A percentile compares a stretch with the other conserved stretches of the same genome.
phyloP scores from a whole-genome alignment of 2,113 vertebrate genomes.

The Oreotrochilus melanogaster region DNA sequence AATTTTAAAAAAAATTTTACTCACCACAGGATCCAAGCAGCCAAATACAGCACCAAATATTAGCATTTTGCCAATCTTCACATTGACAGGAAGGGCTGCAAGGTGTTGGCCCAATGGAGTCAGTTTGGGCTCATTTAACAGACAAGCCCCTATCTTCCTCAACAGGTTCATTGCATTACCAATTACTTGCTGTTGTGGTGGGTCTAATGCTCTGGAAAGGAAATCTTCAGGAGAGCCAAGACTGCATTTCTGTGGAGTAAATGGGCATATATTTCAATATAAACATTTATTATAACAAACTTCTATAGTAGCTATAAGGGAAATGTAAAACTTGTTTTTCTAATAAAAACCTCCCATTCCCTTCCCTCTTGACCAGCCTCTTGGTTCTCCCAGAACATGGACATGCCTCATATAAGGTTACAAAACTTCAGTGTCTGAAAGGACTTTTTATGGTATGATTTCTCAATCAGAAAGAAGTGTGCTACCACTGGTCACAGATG shows the following conservation, averaged over 20 bases:
- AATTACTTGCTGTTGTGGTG: slow-evolving; percentile 93
- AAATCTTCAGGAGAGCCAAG: slow-evolving; percentile 96
- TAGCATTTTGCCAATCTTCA: slow-evolving; percentile 99
- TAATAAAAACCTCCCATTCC: background rate
- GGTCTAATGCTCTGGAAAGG: slow-evolving; percentile 89
- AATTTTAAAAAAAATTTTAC: slow-evolving; percentile 30
- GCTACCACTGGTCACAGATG: background rate
- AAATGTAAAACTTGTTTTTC: background rate
- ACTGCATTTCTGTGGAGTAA: slow-evolving; percentile 87
- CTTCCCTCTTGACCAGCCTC: background rate
- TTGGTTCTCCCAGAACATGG: background rate
- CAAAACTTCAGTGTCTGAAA: background rate
- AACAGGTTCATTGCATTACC: slow-evolving; percentile 92
- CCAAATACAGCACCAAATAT: slow-evolving; percentile 96
- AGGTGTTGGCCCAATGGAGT: slow-evolving; percentile 96
- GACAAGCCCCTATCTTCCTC: slow-evolving; percentile 92
- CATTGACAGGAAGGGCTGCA: slow-evolving; percentile 93
- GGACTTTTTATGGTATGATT: background rate
- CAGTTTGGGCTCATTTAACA: slow-evolving; percentile 81
- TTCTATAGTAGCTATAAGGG: background rate
- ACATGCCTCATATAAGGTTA: background rate
- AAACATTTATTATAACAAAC: too few relatives aligned
- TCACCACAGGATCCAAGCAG: slow-evolving; percentile 93
- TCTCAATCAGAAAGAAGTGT: background rate
- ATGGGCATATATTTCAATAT: background rate